Percentiles rank a stretch among this genome's conserved stretches.
Evolutionary conservation across 1,140 invertebrate genomes (phyloP).

Genomic region (Psilanteris sp.): DNA sequence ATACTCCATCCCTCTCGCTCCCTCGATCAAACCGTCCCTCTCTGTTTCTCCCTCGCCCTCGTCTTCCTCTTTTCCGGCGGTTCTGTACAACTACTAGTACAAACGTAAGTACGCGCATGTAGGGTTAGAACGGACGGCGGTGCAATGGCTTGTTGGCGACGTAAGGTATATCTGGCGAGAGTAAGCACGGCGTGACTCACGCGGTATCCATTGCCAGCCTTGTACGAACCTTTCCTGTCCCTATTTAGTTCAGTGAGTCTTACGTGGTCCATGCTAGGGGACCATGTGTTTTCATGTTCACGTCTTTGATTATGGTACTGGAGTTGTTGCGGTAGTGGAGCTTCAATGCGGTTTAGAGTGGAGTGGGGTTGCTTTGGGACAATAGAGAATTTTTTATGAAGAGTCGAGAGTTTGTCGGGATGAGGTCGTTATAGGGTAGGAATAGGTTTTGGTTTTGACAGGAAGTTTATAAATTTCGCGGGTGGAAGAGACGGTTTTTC

Average conservation of each 20-base stretch:
- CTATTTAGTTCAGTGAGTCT: constrained; percentile 3
- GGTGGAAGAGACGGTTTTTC: constrained; percentile 3
- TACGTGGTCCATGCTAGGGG: constrained; percentile 27
- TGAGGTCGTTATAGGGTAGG: too few relatives aligned
- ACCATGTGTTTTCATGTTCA: constrained; percentile 33
- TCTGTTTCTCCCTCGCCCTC: constrained; percentile 2
- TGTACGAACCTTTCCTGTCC: neutral
- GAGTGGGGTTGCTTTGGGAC: constrained; percentile 11
- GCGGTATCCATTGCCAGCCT: neutral
- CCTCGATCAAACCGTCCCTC: constrained; percentile 1
- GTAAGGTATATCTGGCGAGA: constrained; percentile 38
- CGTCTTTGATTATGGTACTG: constrained; percentile 21
- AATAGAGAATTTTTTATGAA: constrained; percentile 45
- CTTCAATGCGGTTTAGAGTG: neutral
- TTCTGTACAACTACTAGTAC: constrained; percentile 51
- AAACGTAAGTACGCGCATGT: constrained; percentile 41
- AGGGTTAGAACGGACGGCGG: constrained; percentile 29
- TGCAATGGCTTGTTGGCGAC: constrained; percentile 37
- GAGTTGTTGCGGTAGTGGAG: neutral
- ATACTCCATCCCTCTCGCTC: constrained; percentile 1
- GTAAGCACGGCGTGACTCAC: constrained; percentile 9
- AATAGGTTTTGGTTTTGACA: constrained; percentile 22
- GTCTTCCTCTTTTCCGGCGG: constrained; percentile 36
- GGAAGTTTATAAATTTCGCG: constrained; percentile 20
- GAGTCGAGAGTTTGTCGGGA: constrained; percentile 8